Conservation (phyloP, 1,140 invertebrate species). For the Brachionus angularis region DNA sequence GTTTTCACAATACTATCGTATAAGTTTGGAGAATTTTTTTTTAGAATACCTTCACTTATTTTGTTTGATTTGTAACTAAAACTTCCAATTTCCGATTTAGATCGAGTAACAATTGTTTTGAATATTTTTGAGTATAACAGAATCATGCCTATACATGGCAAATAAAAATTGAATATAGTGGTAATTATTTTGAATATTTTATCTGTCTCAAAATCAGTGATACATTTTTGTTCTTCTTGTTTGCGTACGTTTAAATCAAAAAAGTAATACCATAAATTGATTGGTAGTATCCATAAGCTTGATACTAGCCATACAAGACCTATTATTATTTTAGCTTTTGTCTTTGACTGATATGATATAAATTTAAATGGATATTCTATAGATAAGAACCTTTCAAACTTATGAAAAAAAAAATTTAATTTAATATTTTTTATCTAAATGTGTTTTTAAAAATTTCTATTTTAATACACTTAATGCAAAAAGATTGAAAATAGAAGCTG, state of each 20-base stretch:
- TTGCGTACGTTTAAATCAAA: not conserved
- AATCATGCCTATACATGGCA: constrained; percentile 41
- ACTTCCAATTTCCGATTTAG: constrained; percentile 20
- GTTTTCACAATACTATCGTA: not conserved
- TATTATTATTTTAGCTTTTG: constrained; percentile 57
- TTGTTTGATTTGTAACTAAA: constrained; percentile 1
- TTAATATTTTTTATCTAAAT: not conserved
- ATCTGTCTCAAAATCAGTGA: constrained; percentile 12
- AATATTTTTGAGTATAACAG: constrained; percentile 40
- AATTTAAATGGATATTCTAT: constrained; percentile 65
- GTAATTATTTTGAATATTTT: constrained; percentile 39
- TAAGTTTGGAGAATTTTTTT: not conserved
- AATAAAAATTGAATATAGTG: constrained; percentile 41
- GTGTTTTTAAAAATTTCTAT: not conserved
- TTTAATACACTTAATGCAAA: constrained; percentile 36
- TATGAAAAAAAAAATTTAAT: constrained; percentile 64
- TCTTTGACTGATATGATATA: constrained; percentile 62
- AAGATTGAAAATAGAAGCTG: constrained; percentile 42
- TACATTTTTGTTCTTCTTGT: not conserved
- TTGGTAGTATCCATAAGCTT: constrained; percentile 60
- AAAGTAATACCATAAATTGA: constrained; percentile 58
- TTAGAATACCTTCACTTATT: not conserved
- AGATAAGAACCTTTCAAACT: constrained; percentile 58
- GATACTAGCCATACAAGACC: constrained; percentile 61
- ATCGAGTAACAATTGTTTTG: constrained; percentile 9